A percentile compares a stretch with the other conserved stretches of the same genome.
phyloP scores from a whole-genome alignment of 1,140 invertebrate species.

The Rhopalosiphum maidis region DNA sequence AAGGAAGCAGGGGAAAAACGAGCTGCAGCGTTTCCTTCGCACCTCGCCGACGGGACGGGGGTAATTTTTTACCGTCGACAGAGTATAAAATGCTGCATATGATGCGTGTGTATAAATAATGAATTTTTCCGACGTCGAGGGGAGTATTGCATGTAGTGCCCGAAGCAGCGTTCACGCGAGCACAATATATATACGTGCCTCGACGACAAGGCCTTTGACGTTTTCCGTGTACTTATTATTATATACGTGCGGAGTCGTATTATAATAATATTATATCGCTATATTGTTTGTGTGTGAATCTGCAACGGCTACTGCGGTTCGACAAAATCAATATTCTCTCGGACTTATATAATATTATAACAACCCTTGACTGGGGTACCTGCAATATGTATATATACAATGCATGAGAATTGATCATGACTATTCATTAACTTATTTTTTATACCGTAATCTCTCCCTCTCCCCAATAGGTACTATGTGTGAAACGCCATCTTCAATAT shows the following conservation, averaged over 20 bases:
- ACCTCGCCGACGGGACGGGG: neutral
- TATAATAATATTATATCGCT: neutral
- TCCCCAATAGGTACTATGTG: no score
- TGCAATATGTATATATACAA: neutral
- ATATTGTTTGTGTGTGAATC: neutral
- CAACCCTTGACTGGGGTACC: no score
- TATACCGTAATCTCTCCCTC: no score
- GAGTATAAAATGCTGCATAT: neutral
- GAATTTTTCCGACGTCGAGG: slow-evolving; percentile 18
- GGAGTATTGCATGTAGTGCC: neutral
- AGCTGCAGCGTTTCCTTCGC: neutral
- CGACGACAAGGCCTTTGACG: neutral
- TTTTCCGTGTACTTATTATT: neutral
- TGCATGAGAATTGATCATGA: no score
- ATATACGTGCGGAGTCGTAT: neutral
- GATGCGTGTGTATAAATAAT: slow-evolving; percentile 18
- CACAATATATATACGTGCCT: no score
- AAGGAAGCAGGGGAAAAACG: neutral
- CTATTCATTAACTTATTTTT: no score
- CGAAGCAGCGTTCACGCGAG: slow-evolving; percentile 13
- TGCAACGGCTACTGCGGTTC: neutral
- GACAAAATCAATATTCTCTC: neutral
- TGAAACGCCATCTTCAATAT: no score
- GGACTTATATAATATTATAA: neutral
- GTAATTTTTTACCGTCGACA: neutral